Evolutionary conservation across 1,140 invertebrate genomes (phyloP).

Genomic region (Drosophila sp.): DNA sequence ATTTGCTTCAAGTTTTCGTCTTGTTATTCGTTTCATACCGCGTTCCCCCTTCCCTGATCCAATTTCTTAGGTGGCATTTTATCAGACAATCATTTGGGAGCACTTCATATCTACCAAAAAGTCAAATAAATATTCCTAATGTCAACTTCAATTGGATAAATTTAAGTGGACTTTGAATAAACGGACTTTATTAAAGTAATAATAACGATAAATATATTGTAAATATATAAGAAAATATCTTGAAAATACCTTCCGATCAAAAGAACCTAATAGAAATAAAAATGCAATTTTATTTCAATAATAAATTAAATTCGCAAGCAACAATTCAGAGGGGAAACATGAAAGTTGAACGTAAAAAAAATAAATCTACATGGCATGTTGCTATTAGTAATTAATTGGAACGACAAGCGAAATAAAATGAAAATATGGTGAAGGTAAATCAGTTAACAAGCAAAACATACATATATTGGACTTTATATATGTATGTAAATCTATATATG

Average conservation of each 20-base stretch:
- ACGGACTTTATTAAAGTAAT: too few relatives aligned
- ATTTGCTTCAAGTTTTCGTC: slow-evolving; percentile 60
- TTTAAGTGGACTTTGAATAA: too few relatives aligned
- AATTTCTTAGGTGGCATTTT: slow-evolving; percentile 14
- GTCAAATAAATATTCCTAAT: too few relatives aligned
- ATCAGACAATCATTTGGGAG: slow-evolving; percentile 13
- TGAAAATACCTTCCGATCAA: too few relatives aligned
- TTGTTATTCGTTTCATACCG: slow-evolving; percentile 37
- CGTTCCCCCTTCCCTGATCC: neutral
- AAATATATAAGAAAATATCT: too few relatives aligned
- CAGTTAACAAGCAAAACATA: slow-evolving; percentile 14
- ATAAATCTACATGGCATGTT: slow-evolving; percentile 7
- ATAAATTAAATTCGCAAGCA: too few relatives aligned
- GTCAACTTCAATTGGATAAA: too few relatives aligned
- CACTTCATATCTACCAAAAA: neutral
- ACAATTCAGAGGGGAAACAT: neutral
- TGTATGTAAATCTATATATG: neutral
- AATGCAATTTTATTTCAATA: too few relatives aligned
- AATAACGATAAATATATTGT: too few relatives aligned
- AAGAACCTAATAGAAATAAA: too few relatives aligned
- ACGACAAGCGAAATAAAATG: slow-evolving; percentile 10
- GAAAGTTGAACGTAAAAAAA: neutral
- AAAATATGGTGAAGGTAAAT: slow-evolving; percentile 4
- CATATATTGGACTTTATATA: slow-evolving; percentile 15
- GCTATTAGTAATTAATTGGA: slow-evolving; percentile 20